Evolutionary conservation across 2,113 vertebrate species (phyloP), one percentile per base, ranked within the genome.

Genomic region (Hucho hucho): DNA sequence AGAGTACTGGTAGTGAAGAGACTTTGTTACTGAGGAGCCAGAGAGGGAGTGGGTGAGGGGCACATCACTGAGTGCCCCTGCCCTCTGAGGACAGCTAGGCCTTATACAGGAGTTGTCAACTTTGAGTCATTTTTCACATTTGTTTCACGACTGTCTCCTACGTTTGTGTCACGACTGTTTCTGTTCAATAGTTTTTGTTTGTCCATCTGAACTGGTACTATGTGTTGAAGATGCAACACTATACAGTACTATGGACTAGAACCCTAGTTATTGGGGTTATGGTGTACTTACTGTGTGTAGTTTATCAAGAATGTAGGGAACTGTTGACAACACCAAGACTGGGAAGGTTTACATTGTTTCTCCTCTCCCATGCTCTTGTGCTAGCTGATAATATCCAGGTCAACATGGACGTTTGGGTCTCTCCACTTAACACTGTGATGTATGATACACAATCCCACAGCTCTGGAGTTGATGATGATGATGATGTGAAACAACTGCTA

Each of bases 1-100:
- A 80, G 81, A 80, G 85, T 90, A 90, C 88, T 91, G 89, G 87
- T 77, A 68, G 84, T 74, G 74, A 84, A 87, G 82, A 89, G 78
- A 90, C 82, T 84, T 77, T 85, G 67, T 79, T 76, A 74, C 61
- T 64, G 83, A 79, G 47, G 66, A 20, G 77, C 16, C 28, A 47
- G 70, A 47, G 83, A 79, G 43, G 69, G n/a, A 74, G 20, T 22
- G 64, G 70, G 64, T 43, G 37, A 43, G 11, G 9, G 37, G 37
- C 37, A 2, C 37, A 43, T 9, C 37, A 11, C 37, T 0, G 9
- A 43, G 9, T 43, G 9, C 37, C 37, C 37, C 37, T 2, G 9
- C 37, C 37, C 37, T 11, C 9, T 43, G 9, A 43, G 37, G 9
- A 43, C 9, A 9, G 37, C 37, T 43, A 12, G 9, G 37, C 37